Conservation (phyloP, 30 jellyfish, hydroid and myxozoan species). For the Turritopsis dohrnii region DNA sequence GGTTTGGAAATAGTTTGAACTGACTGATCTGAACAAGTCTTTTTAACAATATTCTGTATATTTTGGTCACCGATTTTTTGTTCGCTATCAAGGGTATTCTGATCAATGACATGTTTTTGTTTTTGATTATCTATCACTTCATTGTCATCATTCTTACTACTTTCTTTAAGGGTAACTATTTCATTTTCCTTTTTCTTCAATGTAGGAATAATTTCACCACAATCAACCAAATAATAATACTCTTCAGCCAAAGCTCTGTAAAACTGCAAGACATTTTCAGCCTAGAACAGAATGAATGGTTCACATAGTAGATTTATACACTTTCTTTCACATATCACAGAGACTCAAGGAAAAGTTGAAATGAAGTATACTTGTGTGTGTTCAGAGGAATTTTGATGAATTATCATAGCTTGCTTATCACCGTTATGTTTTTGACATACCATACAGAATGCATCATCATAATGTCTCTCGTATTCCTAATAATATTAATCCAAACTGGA, state of each 20-base stretch:
- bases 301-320: too few relatives aligned
- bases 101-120: neutral
- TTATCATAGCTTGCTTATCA: neutral
- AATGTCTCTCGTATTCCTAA: neutral
- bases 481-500: neutral
- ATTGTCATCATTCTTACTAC: neutral
- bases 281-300: too few relatives aligned
- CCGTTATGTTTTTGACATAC: slow-evolving; percentile 3
- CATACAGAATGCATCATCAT: slow-evolving; percentile 1
- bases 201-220: neutral
- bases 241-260: neutral
- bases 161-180: neutral
- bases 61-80: neutral
- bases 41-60: too few relatives aligned
- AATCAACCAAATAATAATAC: neutral
- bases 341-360: neutral
- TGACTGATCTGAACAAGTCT: neutral
- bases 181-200: neutral
- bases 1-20: neutral
- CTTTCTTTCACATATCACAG: neutral
- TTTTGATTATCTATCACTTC: neutral
- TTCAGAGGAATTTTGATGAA: neutral
- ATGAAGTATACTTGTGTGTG: neutral
- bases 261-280: neutral
- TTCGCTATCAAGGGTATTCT: neutral